Conservation (phyloP, 2,797 vertebrate species). For the Pogonophryne albipinna region DNA sequence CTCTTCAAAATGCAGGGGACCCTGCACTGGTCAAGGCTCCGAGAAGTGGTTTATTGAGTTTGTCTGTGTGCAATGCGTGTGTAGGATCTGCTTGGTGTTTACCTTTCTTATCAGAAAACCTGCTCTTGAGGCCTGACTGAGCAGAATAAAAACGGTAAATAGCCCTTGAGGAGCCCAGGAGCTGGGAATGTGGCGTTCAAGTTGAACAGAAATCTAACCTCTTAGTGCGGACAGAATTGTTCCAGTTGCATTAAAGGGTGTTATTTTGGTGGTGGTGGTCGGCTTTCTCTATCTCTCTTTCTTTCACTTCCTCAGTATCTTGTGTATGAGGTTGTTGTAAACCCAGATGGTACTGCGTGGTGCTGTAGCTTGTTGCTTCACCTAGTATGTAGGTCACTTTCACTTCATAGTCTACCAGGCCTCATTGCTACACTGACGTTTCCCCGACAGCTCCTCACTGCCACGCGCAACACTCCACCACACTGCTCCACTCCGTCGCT, state of each 20-base stretch:
- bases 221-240: constrained; percentile 69
- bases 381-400: constrained; percentile 65
- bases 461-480: constrained; percentile 59
- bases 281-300: constrained; percentile 53
- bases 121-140: constrained; percentile 66
- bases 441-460: constrained; percentile 64
- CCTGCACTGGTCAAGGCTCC: constrained; percentile 28
- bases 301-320: constrained; percentile 22
- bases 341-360: constrained; percentile 36
- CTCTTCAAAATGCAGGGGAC: constrained; percentile 20
- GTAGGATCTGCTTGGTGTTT: constrained; percentile 61
- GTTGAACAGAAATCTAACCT: constrained; percentile 73
- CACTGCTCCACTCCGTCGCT: constrained; percentile 64
- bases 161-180: constrained; percentile 64
- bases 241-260: constrained; percentile 68
- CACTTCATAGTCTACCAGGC: constrained; percentile 44
- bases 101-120: constrained; percentile 69
- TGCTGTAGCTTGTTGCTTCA: constrained; percentile 31
- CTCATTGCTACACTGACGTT: constrained; percentile 53
- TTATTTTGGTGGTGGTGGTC: constrained; percentile 77
- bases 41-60: constrained; percentile 17
- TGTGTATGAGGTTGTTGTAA: constrained; percentile 26
- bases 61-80: constrained; percentile 25
- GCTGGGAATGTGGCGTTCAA: constrained; percentile 60
- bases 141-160: constrained; percentile 74